These are phyloP conservation scores for Arge pagana DNA, from an alignment of 2,888 invertebrate species.

Conservation along the genomic window DNA sequence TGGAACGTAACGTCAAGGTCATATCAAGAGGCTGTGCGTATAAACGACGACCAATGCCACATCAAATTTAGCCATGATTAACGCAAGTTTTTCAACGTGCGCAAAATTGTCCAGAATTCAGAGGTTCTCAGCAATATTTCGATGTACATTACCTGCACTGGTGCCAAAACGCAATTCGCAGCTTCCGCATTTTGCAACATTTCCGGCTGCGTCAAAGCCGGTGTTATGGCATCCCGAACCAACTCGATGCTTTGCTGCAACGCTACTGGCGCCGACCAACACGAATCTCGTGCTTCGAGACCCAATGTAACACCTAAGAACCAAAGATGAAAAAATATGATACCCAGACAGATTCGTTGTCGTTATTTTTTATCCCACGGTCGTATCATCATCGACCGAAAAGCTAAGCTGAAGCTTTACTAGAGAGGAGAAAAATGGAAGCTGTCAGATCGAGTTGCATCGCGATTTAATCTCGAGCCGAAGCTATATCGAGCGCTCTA, in stretches of 20 bases:
- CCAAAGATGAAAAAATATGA: conserved; percentile 3
- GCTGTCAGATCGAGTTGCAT: no score
- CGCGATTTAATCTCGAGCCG: no score
- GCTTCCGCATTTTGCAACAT: conserved; percentile 32
- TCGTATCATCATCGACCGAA: no score
- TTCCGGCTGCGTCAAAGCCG: conserved; percentile 44
- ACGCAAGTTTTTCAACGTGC: not conserved
- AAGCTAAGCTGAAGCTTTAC: no score
- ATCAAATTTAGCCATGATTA: no score
- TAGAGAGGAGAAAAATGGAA: no score
- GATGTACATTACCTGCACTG: conserved; percentile 33
- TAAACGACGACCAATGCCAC: no score
- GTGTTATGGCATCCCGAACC: conserved; percentile 70
- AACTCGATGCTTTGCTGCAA: conserved; percentile 78
- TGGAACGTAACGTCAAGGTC: not conserved
- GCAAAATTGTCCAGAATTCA: no score
- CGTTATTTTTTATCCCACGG: no score
- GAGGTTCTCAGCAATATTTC: not conserved
- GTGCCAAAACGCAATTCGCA: conserved; percentile 31
- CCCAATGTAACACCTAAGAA: conserved; percentile 62
- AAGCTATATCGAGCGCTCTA: no score
- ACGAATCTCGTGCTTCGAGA: conserved; percentile 77
- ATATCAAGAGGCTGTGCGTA: not conserved
- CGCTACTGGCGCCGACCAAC: conserved; percentile 81
- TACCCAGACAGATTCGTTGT: no score